Conservation (phyloP, 2,888 invertebrate genomes). For the Rugalucina vietnamica region DNA sequence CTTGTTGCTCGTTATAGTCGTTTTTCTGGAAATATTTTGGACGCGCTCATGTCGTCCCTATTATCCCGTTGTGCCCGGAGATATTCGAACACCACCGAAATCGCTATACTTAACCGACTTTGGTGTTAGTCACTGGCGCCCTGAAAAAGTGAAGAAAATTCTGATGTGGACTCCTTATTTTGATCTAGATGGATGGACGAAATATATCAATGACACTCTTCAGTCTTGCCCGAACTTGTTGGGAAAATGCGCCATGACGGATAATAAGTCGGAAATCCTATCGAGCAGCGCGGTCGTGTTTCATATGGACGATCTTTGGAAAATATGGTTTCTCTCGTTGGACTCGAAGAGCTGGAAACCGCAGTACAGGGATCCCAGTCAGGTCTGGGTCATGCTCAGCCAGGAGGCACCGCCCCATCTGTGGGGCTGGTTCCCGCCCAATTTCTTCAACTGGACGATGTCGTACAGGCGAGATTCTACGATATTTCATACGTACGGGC, state of each 20-base stretch:
- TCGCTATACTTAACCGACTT: constrained; percentile 39
- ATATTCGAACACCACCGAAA: background rate
- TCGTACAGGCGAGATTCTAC: constrained; percentile 70
- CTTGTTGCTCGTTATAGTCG: too few relatives aligned
- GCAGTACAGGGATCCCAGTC: constrained; percentile 53
- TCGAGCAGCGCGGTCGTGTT: constrained; percentile 70
- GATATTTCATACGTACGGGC: constrained; percentile 65
- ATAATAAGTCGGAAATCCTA: constrained; percentile 56
- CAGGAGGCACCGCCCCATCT: constrained; percentile 67
- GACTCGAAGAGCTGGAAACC: constrained; percentile 54
- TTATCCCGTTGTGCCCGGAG: background rate
- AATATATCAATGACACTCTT: constrained; percentile 3
- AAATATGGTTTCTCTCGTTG: constrained; percentile 45
- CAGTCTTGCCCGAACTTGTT: constrained; percentile 6
- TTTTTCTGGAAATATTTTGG: too few relatives aligned
- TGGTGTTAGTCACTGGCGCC: constrained; percentile 37
- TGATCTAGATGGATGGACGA: constrained; percentile 36
- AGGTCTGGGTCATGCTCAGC: constrained; percentile 70
- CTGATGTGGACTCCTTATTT: constrained; percentile 55
- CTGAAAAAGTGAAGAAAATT: constrained; percentile 29
- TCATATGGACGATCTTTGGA: constrained; percentile 68
- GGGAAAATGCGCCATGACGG: constrained; percentile 45
- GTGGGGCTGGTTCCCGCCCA: constrained; percentile 57
- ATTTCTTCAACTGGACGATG: constrained; percentile 74
- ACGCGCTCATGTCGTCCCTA: background rate